Conservation (phyloP, 2,113 vertebrate species). For the Pseudorasbora parva region DNA sequence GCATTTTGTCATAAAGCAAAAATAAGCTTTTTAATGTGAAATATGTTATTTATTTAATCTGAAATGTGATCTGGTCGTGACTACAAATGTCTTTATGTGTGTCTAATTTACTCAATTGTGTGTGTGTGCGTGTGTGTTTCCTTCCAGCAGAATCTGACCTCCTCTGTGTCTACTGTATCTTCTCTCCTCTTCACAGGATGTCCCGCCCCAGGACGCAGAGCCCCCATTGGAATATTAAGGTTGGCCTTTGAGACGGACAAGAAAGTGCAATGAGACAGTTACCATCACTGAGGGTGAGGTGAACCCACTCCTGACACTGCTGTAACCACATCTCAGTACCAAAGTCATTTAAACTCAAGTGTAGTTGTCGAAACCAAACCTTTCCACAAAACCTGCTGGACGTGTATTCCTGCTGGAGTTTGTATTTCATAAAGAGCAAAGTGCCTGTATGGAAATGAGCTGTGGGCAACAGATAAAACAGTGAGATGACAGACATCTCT, state of each 20-base stretch:
- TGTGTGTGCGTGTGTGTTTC: constrained; percentile 21
- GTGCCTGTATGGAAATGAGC: constrained; percentile 65
- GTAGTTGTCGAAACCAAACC: constrained; percentile 4
- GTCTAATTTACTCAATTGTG: constrained; percentile 8
- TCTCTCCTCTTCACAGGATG: constrained; percentile 95
- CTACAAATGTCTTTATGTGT: background rate
- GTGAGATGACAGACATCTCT: constrained; percentile 4
- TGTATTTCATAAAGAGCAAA: constrained; percentile 50
- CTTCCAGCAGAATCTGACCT: constrained; percentile 78
- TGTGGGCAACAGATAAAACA: constrained; percentile 14
- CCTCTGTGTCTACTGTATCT: constrained; percentile 80
- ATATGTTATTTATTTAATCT: background rate
- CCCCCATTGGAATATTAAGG: constrained; percentile 99
- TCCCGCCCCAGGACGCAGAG: constrained; percentile 93
- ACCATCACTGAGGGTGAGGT: background rate
- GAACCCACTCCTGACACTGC: background rate
- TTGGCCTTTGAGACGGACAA: constrained; percentile 85
- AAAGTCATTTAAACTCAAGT: constrained; percentile 12
- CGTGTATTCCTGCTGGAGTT: constrained; percentile 55
- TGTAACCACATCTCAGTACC: background rate
- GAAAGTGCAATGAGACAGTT: constrained; percentile 63
- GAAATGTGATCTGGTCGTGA: background rate
- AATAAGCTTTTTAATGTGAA: background rate
- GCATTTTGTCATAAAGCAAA: background rate
- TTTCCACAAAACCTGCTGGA: constrained; percentile 51